Percentiles rank a stretch among this genome's conserved stretches.
Conservation (phyloP, 1,140 invertebrate species). For the Asobara japonica region DNA sequence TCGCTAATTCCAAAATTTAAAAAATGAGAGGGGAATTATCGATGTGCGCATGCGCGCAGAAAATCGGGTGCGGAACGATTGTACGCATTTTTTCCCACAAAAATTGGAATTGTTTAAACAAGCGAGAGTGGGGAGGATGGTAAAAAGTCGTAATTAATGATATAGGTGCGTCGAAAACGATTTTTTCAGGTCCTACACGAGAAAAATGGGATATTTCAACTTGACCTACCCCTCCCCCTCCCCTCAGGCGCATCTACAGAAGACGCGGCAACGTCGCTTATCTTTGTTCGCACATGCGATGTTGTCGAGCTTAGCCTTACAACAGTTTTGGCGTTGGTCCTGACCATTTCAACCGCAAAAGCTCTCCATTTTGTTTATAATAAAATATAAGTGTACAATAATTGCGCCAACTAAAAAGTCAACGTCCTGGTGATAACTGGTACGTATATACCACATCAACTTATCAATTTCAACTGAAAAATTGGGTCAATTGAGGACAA, state of each 20-base stretch:
- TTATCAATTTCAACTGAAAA: not conserved
- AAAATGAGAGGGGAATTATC: not conserved
- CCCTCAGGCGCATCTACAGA: not conserved
- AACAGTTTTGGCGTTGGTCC: not conserved
- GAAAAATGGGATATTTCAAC: not conserved
- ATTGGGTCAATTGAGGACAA: not conserved
- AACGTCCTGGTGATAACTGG: not conserved
- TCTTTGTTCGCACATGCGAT: not conserved
- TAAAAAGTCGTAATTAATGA: not conserved
- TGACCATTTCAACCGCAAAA: not conserved
- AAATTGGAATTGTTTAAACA: not conserved
- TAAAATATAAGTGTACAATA: too few species aligned
- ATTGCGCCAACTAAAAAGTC: not conserved
- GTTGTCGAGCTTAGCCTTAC: not conserved
- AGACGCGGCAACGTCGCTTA: not conserved
- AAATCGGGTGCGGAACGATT: conserved; percentile 23
- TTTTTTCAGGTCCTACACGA: not conserved
- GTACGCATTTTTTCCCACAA: not conserved
- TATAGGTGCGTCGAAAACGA: not conserved
- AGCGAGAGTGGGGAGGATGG: not conserved
- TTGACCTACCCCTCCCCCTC: not conserved
- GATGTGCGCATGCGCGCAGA: conserved; percentile 15
- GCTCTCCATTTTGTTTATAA: not conserved
- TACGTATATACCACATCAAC: not conserved
- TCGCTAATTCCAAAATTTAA: too few species aligned